Conservation (phyloP, 2,888 invertebrate genomes). For the Cheilosia variabilis region DNA sequence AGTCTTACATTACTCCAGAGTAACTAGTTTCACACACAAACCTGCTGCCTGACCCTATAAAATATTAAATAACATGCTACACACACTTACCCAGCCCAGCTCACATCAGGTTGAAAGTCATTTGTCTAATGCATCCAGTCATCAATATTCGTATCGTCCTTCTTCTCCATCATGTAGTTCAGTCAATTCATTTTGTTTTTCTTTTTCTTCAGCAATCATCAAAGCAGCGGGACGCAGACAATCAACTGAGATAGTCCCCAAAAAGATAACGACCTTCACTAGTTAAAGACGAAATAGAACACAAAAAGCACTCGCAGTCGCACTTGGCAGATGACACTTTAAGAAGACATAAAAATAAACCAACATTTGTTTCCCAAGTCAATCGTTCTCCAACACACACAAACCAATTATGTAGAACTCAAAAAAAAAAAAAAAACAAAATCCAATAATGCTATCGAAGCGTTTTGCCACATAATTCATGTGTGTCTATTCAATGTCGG, state of each 20-base stretch:
- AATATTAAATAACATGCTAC: slow-evolving; percentile 24
- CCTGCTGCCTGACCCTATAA: neutral
- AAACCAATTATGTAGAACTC: neutral
- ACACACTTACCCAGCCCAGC: slow-evolving; percentile 7
- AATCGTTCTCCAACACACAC: neutral
- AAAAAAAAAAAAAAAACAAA: slow-evolving; percentile 22
- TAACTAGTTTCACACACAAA: neutral
- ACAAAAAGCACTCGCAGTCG: slow-evolving; percentile 20
- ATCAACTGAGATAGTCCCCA: neutral
- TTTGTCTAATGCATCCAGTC: slow-evolving; percentile 54
- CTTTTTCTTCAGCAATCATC: slow-evolving; percentile 37
- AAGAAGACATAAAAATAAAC: neutral
- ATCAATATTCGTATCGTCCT: slow-evolving; percentile 27
- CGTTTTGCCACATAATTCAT: slow-evolving; percentile 37
- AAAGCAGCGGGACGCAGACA: slow-evolving; percentile 24
- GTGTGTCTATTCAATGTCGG: slow-evolving; percentile 4
- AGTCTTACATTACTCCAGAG: neutral
- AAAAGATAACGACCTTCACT: slow-evolving; percentile 1
- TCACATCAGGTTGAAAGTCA: slow-evolving; percentile 28
- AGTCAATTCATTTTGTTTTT: slow-evolving; percentile 52
- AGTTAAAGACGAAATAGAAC: slow-evolving; percentile 17
- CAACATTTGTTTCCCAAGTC: neutral
- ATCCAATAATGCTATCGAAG: slow-evolving; percentile 18
- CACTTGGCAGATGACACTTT: neutral
- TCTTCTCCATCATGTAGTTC: slow-evolving; percentile 33